Conservation (phyloP, 2,888 invertebrate genomes). For the Perizoma affinitatum region DNA sequence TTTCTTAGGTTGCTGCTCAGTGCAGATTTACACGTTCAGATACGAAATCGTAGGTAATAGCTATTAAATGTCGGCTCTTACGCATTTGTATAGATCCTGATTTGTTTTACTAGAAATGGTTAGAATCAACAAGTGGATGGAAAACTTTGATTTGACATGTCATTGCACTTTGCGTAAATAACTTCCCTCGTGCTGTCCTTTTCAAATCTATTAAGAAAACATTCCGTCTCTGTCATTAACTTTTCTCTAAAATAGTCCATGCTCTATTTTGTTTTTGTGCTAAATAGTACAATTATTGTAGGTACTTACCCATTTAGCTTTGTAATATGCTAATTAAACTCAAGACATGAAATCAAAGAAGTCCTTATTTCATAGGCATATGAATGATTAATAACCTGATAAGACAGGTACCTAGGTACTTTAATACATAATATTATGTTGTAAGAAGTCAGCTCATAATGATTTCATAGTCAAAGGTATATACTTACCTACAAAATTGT, state of each 20-base stretch:
- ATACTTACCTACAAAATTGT: too few relatives aligned
- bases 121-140: not conserved
- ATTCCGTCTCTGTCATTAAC: conserved; percentile 16
- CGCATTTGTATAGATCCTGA: too few relatives aligned
- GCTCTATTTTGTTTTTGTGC: not conserved
- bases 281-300: too few relatives aligned
- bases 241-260: not conserved
- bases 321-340: conserved; percentile 9
- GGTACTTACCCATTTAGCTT: not conserved
- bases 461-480: too few relatives aligned
- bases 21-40: conserved; percentile 4
- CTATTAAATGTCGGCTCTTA: not conserved
- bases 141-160: conserved; percentile 23
- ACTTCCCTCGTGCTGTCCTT: conserved; percentile 20
- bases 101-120: too few relatives aligned
- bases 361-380: too few relatives aligned
- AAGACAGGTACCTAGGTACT: too few relatives aligned
- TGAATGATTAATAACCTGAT: too few relatives aligned
- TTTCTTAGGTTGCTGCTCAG: not conserved
- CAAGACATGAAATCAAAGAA: not conserved
- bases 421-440: too few relatives aligned
- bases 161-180: conserved; percentile 26
- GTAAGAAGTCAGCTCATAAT: too few relatives aligned
- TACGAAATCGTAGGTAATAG: not conserved
- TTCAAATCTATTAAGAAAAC: conserved; percentile 5